Evolutionary conservation across 2,888 invertebrate species (phyloP), one percentile per base, ranked within the genome.

Genomic region (Xanthia icteritia): DNA sequence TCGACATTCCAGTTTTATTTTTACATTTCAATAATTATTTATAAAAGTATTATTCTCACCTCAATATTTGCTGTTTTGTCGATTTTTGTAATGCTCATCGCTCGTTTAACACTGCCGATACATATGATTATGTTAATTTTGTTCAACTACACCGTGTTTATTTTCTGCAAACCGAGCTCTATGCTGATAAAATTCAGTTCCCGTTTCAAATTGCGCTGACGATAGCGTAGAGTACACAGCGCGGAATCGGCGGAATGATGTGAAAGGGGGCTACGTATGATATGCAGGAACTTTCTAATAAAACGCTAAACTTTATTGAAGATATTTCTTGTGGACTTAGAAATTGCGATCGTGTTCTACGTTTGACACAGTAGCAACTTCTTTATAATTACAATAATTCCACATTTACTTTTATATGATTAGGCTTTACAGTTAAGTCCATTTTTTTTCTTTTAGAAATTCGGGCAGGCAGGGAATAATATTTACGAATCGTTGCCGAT

Each of bases 241-340:
- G 36, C 56, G 63, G 68, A 73, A 74, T 73, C 68, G 56, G 54
- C 51, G 23, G 71, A 73, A 72, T 70, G 51, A 76, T 76, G 86
- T 85, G 88, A 79, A 85, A 87, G 83, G 68, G 68, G 70, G 71
- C 17, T 39, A 45, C 8, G 54, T 61, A 73, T 68, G 71, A 20
- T 70, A 74, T 20, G 60, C 17, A 83, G 63, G 36, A 84, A 87
- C 88, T 86, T 87, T 87, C 86, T 83, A 81, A 0, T 81, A 45
- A 0, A 83, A 72, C 60, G 31, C 54, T 63, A 68, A 73, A 67
- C 51, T 79, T 63, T 66, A 73, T 39, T 60, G 77, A 42, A 76
- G 61, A 81, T 56, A 70, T 58, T 80, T 81, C 79, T 71, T 71
- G 67, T 36, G 27, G 56, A 66, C 77, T 76, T 77, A 51, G 42